Evolutionary conservation across 2,888 invertebrate species (phyloP), one percentile per base, ranked within the genome.

Genomic region (Xanthia togata): DNA sequence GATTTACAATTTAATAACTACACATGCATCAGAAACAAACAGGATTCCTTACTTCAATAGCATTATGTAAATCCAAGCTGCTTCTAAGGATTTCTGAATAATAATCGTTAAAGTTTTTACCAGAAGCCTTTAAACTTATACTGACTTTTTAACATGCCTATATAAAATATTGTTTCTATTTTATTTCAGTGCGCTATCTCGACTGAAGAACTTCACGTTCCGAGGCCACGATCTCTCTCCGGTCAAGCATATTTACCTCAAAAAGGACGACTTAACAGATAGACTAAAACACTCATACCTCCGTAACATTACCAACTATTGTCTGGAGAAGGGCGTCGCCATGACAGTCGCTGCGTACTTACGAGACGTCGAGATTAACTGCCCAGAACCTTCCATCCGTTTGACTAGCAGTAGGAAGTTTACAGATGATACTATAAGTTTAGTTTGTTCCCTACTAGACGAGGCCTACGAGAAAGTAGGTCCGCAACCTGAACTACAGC

Each of bases 331-430:
- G 76, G 97, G 98, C 41, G 95, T 98, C 17, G 98, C 98, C 2
- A 90, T 98, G 62, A 97, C 98, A 1, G 96, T 97, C 4, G 97
- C 98, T 0, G 97, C 97, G 6, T 98, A 98, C 91, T 94, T 99
- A 53, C 96, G 97, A 53, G 96, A 97, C 23, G 95, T 97, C 0
- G 98, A 99, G 90, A 94, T 96, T 14, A 94, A 97, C 67, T 96
- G 97, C 50, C 98, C 98, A 0, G 97, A 97, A 82, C 98, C 98
- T 1, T 98, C 98, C 79, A 97, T 99, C 65, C 97, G 98, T 65
- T 92, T 99, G 60, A 97, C 98, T 0, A 97, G 98, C 1, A 98
- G 97, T 89, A 97, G 97, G 57, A 96, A 97, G 71, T 92, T 98
- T 23, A 97, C 97, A 0, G 94, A 97, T 73, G 95, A 96, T 0